A percentile compares a stretch with the other conserved stretches of the same genome.
Conservation (phyloP, 2,113 vertebrate genomes). For the Pyxicephalus adspersus region DNA sequence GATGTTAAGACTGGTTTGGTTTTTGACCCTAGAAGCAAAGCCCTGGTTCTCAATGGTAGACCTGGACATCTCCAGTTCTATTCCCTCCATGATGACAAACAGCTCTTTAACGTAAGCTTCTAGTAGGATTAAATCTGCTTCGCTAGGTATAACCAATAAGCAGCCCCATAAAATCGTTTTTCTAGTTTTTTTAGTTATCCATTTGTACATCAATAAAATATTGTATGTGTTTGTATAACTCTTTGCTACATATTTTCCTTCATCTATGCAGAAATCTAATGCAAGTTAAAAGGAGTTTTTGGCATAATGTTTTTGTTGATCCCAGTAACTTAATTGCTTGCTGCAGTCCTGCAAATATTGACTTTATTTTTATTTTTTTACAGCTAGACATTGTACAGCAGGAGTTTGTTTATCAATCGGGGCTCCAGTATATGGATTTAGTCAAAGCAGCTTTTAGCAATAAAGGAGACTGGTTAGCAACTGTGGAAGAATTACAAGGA, state of each 20-base stretch:
- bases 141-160: no score
- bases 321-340: no score
- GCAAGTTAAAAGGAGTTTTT: no score
- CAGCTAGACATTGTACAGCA: slow-evolving; percentile 95
- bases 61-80: slow-evolving; percentile 98
- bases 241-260: no score
- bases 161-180: no score
- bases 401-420: slow-evolving; percentile 83
- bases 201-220: background rate
- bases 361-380: background rate
- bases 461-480: slow-evolving; percentile 85
- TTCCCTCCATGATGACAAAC: slow-evolving; percentile 87
- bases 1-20: slow-evolving; percentile 79
- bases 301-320: no score
- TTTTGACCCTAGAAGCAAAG: slow-evolving; percentile 89
- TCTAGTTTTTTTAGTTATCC: background rate
- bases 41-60: slow-evolving; percentile 92
- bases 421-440: slow-evolving; percentile 83
- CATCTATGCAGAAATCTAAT: no score
- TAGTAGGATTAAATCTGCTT: background rate
- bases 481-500: slow-evolving; percentile 84
- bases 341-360: background rate
- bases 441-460: slow-evolving; percentile 78
- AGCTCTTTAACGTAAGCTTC: slow-evolving; percentile 89
- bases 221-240: background rate